Base-by-base conservation (phyloP, 2,888 invertebrate genomes). In the Brenthis daphne region DNA sequence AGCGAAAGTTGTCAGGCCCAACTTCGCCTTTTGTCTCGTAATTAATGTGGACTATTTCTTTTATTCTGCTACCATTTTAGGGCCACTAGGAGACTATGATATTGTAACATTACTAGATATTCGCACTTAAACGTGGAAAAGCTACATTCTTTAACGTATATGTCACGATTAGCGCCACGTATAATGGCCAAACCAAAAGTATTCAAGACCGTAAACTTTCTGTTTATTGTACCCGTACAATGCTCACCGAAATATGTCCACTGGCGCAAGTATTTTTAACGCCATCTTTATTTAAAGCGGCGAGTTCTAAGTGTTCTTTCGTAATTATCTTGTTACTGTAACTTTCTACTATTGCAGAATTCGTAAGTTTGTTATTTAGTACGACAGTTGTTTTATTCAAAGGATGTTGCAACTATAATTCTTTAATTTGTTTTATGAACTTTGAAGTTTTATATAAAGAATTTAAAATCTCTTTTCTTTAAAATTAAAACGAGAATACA, bases 1-100 rank as follows among this genome's bases (percentile, higher is more conserved):
- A 63, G 70, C 61, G 29, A 60, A 65, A 66, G 72, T 70, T 70
- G 70, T 68, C 63, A 56, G 48, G 55, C 63, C 29, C 37, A 65
- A 69, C 64, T 68, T 68, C 48, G 58, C 63, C 65, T 67, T 69
- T 69, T 72, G 72, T 71, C 51, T 55, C 66, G 84, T 88, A 88
- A 89, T 89, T 88, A 87, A 89, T 87, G 88, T 86, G 82, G 82
- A 81, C 82, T 77, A 76, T 76, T 76, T 75, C 76, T 76, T 79
- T 75, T 81, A 79, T 82, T 78, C 77, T 3, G 50, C 55, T 57
- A 54, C 67, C 67, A 65, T 64, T 69, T 69, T 69, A 69, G 61
- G 53, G 24, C 24, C 54, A 61, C 29, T 55, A 57, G 6, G 69
- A 65, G 69, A 69, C 50, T 58, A 24, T 33, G 48, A 14, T n/a